Evolutionary conservation across 2,888 invertebrate species (phyloP).

Genomic region (Stenotaenia linearis): DNA sequence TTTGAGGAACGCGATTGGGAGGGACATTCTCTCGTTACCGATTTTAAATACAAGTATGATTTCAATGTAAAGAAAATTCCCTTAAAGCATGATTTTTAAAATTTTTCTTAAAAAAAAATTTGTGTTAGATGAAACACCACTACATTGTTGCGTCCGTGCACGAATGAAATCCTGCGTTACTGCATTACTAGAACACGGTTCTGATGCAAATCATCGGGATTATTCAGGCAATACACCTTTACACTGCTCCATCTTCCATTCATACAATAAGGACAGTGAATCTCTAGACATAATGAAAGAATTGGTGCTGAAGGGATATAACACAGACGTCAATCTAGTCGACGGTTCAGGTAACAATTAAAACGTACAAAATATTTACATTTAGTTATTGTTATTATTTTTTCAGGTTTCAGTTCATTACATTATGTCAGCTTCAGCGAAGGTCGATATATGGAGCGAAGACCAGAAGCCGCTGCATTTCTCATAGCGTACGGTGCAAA

Average conservation of each 20-base stretch:
- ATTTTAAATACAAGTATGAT: constrained; percentile 42
- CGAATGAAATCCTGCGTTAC: constrained; percentile 42
- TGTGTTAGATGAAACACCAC: constrained; percentile 43
- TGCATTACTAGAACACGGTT: constrained; percentile 43
- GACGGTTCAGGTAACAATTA: constrained; percentile 38
- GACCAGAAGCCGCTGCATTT: constrained; percentile 43
- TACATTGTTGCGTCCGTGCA: constrained; percentile 45
- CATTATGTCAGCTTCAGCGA: constrained; percentile 45
- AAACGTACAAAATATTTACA: background rate
- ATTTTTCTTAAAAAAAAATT: too few species aligned
- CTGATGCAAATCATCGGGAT: constrained; percentile 45
- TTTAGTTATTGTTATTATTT: constrained; percentile 1
- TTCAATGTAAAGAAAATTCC: too few species aligned
- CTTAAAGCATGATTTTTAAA: too few species aligned
- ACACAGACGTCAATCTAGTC: constrained; percentile 42
- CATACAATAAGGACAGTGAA: constrained; percentile 40
- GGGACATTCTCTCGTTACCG: constrained; percentile 45
- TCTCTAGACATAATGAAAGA: constrained; percentile 41
- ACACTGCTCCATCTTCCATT: constrained; percentile 29
- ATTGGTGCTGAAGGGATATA: constrained; percentile 43
- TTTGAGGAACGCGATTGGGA: constrained; percentile 44
- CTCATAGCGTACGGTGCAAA: constrained; percentile 45
- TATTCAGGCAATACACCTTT: constrained; percentile 42
- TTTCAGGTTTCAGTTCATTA: constrained; percentile 43
- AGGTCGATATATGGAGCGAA: constrained; percentile 40